These are phyloP conservation scores for Aleiodes testaceus DNA, from an alignment of 2,888 invertebrate species.

Conservation along the genomic window DNA sequence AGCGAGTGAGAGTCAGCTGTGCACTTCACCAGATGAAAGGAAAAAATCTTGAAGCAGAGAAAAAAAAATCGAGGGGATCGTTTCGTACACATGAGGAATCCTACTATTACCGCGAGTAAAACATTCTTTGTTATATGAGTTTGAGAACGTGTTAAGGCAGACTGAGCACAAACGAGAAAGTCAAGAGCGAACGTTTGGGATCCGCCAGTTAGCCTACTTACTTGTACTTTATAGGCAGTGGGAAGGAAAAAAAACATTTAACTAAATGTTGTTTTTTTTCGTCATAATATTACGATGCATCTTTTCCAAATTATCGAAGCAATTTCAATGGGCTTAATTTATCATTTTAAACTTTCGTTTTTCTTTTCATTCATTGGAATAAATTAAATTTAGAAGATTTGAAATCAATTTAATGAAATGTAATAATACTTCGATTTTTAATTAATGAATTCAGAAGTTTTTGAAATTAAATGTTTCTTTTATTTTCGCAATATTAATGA, in stretches of 20 bases:
- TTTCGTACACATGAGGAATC: conserved; percentile 21
- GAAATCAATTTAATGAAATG: too few species aligned
- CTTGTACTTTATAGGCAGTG: conserved; percentile 44
- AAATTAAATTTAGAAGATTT: too few species aligned
- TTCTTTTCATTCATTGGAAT: not conserved
- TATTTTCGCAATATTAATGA: too few species aligned
- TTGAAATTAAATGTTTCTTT: too few species aligned
- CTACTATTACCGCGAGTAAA: conserved; percentile 22
- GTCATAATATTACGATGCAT: conserved; percentile 21
- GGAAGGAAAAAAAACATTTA: conserved; percentile 42
- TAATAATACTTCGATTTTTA: too few species aligned
- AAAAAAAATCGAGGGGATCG: conserved; percentile 14
- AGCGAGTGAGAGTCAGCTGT: too few species aligned
- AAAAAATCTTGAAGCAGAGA: not conserved
- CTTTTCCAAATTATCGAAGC: not conserved
- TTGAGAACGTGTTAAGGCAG: conserved; percentile 45
- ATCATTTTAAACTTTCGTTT: conserved; percentile 2
- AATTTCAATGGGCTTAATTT: conserved; percentile 1
- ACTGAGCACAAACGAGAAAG: conserved; percentile 62
- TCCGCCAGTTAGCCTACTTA: conserved; percentile 68
- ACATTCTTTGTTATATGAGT: conserved; percentile 36
- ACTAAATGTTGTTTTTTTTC: not conserved
- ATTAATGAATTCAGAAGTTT: too few species aligned
- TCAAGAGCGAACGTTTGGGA: conserved; percentile 63
- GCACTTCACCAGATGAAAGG: too few species aligned